Evolutionary conservation across 2,888 invertebrate genomes (phyloP).

Genomic region (Diplolepis rosae): DNA sequence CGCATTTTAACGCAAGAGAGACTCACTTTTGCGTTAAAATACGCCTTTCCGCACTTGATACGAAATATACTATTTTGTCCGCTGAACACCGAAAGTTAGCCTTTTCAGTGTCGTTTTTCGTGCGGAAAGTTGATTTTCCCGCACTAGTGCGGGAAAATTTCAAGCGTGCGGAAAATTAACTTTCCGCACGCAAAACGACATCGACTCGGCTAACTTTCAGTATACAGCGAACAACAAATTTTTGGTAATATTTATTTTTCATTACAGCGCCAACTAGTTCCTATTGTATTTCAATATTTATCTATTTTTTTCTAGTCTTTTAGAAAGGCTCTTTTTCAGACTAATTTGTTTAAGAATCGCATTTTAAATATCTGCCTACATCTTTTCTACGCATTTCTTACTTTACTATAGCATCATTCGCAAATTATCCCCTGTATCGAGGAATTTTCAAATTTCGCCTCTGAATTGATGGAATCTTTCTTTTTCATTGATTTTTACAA

Average conservation of each 20-base stretch:
- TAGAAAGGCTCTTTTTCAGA: neutral
- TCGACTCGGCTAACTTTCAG: too few species aligned
- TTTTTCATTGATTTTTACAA: neutral
- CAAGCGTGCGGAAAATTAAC: too few species aligned
- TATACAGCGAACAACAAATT: neutral
- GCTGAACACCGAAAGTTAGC: too few species aligned
- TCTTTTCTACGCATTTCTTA: slow-evolving; percentile 21
- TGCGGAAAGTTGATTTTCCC: too few species aligned
- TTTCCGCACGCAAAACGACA: too few species aligned
- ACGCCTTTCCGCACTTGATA: too few species aligned
- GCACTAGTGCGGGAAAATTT: too few species aligned
- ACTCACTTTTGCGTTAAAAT: too few species aligned
- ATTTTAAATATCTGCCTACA: slow-evolving; percentile 7
- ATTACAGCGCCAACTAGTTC: neutral
- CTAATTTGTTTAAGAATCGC: too few species aligned
- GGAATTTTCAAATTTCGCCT: neutral
- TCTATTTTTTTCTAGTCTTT: neutral
- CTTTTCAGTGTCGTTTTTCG: too few species aligned
- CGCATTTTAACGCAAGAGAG: too few species aligned
- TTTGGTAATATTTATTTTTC: neutral
- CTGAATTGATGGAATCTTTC: slow-evolving; percentile 13
- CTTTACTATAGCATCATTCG: slow-evolving; percentile 7
- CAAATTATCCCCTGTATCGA: slow-evolving; percentile 19
- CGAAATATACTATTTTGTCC: too few species aligned
- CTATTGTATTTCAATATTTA: neutral